Percentiles rank a stretch among this genome's conserved stretches.
phyloP scores from a whole-genome alignment of 92 coral and sea anemone species.

The Parazoanthus swiftii region DNA sequence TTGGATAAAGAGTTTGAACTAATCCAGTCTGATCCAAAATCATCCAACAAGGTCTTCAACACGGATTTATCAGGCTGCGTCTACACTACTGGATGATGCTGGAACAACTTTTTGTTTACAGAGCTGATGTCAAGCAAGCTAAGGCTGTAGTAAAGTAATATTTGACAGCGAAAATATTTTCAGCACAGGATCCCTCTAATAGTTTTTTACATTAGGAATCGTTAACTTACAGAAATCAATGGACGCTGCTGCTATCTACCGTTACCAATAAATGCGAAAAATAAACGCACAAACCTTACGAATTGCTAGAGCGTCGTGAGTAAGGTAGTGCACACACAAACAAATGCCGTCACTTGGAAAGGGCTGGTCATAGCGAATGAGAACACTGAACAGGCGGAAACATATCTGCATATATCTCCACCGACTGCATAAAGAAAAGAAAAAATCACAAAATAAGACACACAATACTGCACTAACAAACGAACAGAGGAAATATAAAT shows the following conservation, averaged over 20 bases:
- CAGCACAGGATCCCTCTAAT: no score
- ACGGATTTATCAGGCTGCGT: no score
- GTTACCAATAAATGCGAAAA: background rate
- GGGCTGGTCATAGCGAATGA: conserved; percentile 85
- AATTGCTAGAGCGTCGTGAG: conserved; percentile 87
- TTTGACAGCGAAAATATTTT: no score
- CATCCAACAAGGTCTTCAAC: no score
- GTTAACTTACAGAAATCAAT: no score
- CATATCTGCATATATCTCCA: conserved; percentile 97
- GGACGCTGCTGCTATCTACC: background rate
- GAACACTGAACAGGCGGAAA: conserved; percentile 69
- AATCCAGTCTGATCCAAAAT: no score
- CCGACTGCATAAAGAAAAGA: conserved; percentile 61
- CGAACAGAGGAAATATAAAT: background rate
- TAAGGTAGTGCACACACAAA: conserved; percentile 65
- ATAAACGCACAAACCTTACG: conserved; percentile 71
- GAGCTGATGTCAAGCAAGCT: no score
- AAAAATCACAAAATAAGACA: background rate
- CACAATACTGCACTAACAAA: background rate
- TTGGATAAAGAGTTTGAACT: no score
- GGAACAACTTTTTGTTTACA: no score
- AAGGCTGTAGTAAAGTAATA: no score
- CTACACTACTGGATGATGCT: no score
- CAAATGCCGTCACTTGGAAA: conserved; percentile 72
- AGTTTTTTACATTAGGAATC: no score